Evolutionary conservation across 2,113 vertebrate species (phyloP), one percentile per base, ranked within the genome.

Genomic region (Polypterus bichir): DNA sequence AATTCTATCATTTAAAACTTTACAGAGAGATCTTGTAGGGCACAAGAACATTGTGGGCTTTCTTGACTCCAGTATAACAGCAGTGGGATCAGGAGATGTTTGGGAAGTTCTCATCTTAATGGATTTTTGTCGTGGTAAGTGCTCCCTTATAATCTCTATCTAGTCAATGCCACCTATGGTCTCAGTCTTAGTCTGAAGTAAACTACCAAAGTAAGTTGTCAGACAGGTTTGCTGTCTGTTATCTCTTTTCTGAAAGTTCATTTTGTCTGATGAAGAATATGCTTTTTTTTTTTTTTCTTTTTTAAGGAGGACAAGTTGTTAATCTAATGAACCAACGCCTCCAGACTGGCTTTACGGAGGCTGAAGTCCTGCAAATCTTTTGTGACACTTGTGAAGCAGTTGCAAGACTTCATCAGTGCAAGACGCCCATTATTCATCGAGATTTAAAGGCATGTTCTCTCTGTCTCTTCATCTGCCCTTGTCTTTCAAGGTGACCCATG

Each of bases 101-200:
- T 99, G 93, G 92, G 95, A 99, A 65, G 95, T 98, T 68, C 85
- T 98, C 65, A 98, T 98, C 69, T 81, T 98, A 45, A 98, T 98
- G 96, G 96, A 98, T 75, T 96, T 91, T 77, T 98, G 96, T 76
- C 79, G 94, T 81, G 96, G 96, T 98, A 76, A 83, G 85, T 75
- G 10, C 45, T 9, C 8, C 47, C n/a, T 27, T 27, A 27, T 27
- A 27, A 27, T 27, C 27, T 2, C 27, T 27, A 27, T 27, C 27
- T 27, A 27, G 27, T 27, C 27, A 27, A 27, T 27, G 27, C 27
- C 27, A 27, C 27, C 27, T 27, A 27, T 27, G 27, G 27, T 27
- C 27, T 2, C 27, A 27, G 27, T 27, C 27, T 27, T 27, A 27
- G 27, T 27, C 54, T n/a, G 10, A 55, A 55, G 4, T 9, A 54